Evolutionary conservation across 2,113 vertebrate species (phyloP), one percentile per base, ranked within the genome.

Genomic region (Plectropomus leopardus): DNA sequence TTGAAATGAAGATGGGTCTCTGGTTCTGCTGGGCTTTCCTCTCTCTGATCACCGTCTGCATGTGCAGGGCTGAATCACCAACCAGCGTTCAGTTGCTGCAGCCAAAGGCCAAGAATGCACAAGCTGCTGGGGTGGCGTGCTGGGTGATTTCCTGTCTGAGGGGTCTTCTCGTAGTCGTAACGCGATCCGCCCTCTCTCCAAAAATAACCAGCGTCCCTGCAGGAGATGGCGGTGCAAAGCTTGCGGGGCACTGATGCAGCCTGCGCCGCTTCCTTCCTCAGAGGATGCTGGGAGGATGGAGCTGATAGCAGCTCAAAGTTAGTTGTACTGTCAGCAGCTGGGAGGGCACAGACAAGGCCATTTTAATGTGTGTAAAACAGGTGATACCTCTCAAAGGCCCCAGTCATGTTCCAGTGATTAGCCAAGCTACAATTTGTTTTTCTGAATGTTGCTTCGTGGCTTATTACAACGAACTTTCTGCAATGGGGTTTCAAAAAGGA

Each of bases 131-230:
- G 36, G 74, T 88, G 90, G 89, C 86, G 54, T 75, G 76, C 84
- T 85, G 88, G 66, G 90, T 78, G 82, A 92, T 92, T 94, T 95
- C 94, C 94, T 93, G 90, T 94, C 84, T 80, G 80, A 94, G 76
- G 89, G 92, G 83, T 94, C 92, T 92, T 91, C 86, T 91, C 76
- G 66, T 87, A 80, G 88, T 84, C 30, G 92, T 92, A 94, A 94
- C 67, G 45, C 7, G 81, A 92, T 92, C 88, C 58, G 13, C 71
- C 84, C 85, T 65, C 21, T 2, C 70, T 93, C 93, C 90, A 90
- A 93, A 95, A 94, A 95, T 94, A 95, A 90, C 92, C 63, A 55
- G 58, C 36, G 80, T 78, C 90, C 73, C 90, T 72, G 83, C 87
- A 78, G 89, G 92, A 90, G 90, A 87, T 86, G 85, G 86, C 63